Percentiles rank a stretch among this genome's conserved stretches.
These are phyloP conservation scores for Sarcophaga carnaria DNA, from an alignment of 2,888 invertebrate species.

Conservation along the genomic window DNA sequence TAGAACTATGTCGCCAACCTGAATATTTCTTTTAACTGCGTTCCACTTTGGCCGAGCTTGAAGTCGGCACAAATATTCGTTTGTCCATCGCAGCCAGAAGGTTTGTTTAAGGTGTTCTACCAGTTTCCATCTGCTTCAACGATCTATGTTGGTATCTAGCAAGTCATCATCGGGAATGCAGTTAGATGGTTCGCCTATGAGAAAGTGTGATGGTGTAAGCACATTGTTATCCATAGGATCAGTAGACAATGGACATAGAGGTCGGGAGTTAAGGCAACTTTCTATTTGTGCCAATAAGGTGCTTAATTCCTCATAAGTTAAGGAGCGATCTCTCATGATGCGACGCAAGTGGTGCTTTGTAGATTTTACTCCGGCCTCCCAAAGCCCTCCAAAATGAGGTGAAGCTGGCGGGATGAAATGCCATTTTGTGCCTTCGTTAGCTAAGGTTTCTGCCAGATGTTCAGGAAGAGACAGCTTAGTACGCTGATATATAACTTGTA, in stretches of 20 bases:
- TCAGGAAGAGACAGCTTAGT: slow-evolving; percentile 16
- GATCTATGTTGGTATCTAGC: no score
- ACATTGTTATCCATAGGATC: slow-evolving; percentile 42
- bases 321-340: slow-evolving; percentile 18
- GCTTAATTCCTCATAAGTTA: slow-evolving; percentile 40
- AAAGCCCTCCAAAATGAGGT: slow-evolving; percentile 46
- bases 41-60: no score
- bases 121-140: no score
- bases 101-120: no score
- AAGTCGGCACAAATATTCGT: no score
- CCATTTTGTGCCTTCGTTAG: slow-evolving; percentile 34
- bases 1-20: no score
- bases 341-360: slow-evolving; percentile 19
- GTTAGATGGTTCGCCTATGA: no score
- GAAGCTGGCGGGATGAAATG: slow-evolving; percentile 43
- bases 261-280: slow-evolving; percentile 45
- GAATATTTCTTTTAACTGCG: no score
- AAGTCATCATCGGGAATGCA: no score
- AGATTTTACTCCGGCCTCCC: slow-evolving; percentile 11
- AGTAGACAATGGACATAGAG: slow-evolving; percentile 13
- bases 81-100: no score
- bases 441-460: slow-evolving; percentile 15
- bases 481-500: slow-evolving; percentile 25
- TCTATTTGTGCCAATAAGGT: slow-evolving; percentile 46
- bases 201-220: no score